Base-by-base conservation (phyloP, 2,888 invertebrate genomes). In the Cephus spinipes region DNA sequence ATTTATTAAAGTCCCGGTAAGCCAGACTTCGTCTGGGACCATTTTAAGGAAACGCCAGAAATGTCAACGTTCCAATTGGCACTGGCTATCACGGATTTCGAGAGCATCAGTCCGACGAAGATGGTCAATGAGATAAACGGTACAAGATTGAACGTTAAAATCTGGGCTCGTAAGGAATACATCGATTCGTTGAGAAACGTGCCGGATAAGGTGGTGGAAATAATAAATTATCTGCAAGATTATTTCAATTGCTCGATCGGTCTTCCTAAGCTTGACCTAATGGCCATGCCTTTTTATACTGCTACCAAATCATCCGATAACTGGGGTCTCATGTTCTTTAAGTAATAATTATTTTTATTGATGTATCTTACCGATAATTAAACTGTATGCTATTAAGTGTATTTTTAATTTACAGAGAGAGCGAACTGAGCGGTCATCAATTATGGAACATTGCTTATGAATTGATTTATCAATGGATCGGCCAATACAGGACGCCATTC, bases 261-360 rank as follows among this genome's bases (percentile, higher is more conserved):
- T 0, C 87, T 96, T 69, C 92, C 93, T 0, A 95, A 95, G 87
- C 89, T 97, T 81, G 96, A 97, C 88, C 92, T 96, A 3, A 93
- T 97, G 0, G 96, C 96, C 0, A 91, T 96, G 75, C 97, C 97
- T 0, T 94, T 94, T 81, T 95, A 95, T 82, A 93, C 94, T 81
- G 94, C 95, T 0, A 94, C 95, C 2, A 94, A 95, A 83, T 95
- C 96, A 0, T 94, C 95, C 4, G 96, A 96, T 85, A 95, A 94
- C 86, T 97, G 96, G 96, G 97, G 97, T 4, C 92, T 97, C 3
- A 93, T 96, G 82, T 92, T 96, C 68, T 96, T 96, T 89, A 96
- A 95, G 96, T 96, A 92, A 92, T 23, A 92, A 90, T 75, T 31
- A 74, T n/a, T 69, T 73, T 69, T 76, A 12, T 2, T 30, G 1